phyloP scores from a whole-genome alignment of 1,140 invertebrate species.

The Popillia japonica region DNA sequence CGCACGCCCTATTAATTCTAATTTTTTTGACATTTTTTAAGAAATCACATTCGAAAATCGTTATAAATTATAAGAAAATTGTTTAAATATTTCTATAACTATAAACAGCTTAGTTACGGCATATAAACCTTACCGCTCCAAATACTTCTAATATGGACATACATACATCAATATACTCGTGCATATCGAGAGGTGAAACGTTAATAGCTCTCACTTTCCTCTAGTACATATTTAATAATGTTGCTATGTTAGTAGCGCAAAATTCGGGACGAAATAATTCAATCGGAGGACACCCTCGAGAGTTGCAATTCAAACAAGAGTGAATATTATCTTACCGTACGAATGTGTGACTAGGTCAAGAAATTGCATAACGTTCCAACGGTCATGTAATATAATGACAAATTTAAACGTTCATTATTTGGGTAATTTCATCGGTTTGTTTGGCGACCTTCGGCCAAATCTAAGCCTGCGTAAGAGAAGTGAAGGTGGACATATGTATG shows the following conservation, averaged over 20 bases:
- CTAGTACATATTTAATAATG: no score
- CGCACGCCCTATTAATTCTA: no score
- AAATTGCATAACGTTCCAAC: not conserved
- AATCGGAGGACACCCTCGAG: no score
- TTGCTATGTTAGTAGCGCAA: not conserved
- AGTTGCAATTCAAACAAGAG: not conserved
- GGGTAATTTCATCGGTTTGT: not conserved
- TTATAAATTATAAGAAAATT: no score
- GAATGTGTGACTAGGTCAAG: slow-evolving; percentile 13
- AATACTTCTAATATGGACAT: not conserved
- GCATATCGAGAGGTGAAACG: not conserved
- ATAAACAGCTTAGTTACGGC: not conserved
- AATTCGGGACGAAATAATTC: not conserved
- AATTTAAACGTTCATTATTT: not conserved
- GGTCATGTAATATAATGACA: not conserved
- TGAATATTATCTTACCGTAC: no score
- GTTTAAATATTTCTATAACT: not conserved
- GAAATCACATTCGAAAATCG: no score
- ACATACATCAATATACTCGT: not conserved
- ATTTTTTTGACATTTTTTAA: no score
- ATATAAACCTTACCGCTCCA: not conserved
- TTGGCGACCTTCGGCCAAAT: not conserved
- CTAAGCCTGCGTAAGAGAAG: not conserved
- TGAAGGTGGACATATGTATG: not conserved
- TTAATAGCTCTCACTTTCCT: not conserved